Conservation (phyloP, 1,140 invertebrate genomes). For the Drosophila fuyamai region DNA sequence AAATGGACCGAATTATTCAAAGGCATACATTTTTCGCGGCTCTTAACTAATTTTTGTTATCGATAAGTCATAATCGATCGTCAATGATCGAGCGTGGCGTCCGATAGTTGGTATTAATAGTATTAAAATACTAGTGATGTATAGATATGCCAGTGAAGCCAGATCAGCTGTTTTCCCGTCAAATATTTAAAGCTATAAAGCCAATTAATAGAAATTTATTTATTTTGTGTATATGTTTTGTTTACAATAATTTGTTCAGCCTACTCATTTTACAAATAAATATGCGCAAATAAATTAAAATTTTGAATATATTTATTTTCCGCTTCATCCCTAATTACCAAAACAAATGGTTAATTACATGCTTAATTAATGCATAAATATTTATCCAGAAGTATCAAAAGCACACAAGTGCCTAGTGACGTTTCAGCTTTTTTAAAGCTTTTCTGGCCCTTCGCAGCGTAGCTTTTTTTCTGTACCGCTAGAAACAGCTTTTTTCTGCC, state of each 20-base stretch:
- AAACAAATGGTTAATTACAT: not conserved
- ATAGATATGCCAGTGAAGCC: not conserved
- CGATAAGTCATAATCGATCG: constrained; percentile 1
- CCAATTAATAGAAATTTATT: not conserved
- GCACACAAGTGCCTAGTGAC: constrained; percentile 7
- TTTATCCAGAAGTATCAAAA: not conserved
- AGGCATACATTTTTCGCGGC: not conserved
- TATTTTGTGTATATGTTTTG: not conserved
- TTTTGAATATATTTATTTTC: too few relatives aligned
- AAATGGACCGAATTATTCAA: not conserved
- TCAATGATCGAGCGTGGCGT: not conserved
- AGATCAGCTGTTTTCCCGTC: constrained; percentile 11
- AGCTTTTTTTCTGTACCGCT: constrained; percentile 30
- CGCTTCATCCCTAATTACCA: not conserved
- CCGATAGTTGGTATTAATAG: constrained; percentile 6
- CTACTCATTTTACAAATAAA: not conserved
- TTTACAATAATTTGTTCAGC: not conserved
- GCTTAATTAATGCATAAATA: too few relatives aligned
- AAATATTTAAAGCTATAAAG: not conserved
- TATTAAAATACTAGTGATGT: too few relatives aligned
- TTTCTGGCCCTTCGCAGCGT: not conserved
- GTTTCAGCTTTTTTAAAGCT: constrained; percentile 39
- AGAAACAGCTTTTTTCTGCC: constrained; percentile 27
- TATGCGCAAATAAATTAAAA: not conserved
- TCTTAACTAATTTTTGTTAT: not conserved